These are phyloP conservation scores for Dasyprocta punctata DNA, from an alignment of 2,113 vertebrate species.

Conservation along the genomic window DNA sequence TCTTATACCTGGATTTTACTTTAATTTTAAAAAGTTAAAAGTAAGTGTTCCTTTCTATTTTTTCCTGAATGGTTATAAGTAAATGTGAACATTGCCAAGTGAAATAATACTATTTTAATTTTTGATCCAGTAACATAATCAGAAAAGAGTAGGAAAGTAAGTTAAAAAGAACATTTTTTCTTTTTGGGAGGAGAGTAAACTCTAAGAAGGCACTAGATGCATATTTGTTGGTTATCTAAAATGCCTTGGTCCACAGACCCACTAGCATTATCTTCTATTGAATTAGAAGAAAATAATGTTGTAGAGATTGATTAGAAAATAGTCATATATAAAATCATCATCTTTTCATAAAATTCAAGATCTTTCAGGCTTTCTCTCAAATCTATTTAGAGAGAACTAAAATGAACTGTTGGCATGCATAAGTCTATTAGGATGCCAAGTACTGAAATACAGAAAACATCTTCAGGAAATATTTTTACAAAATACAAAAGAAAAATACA, in stretches of 20 bases:
- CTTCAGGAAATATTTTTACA: not conserved
- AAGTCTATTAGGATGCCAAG: not conserved
- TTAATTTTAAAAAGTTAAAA: conserved; percentile 40
- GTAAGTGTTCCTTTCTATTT: not conserved
- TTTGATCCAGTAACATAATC: not conserved
- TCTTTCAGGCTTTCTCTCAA: not conserved
- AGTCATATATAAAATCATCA: conserved; percentile 4
- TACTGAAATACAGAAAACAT: not conserved
- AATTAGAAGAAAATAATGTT: conserved; percentile 24
- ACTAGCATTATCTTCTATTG: not conserved
- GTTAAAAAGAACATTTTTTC: not conserved
- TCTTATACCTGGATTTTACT: not conserved
- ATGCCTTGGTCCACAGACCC: not conserved
- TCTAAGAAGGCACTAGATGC: not conserved
- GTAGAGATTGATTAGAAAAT: not conserved
- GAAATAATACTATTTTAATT: not conserved
- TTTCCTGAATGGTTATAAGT: conserved; percentile 14
- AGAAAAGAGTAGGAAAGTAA: not conserved
- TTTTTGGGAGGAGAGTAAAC: not conserved
- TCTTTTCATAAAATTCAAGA: conserved; percentile 28
- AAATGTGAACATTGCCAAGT: not conserved
- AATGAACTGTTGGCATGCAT: not conserved
- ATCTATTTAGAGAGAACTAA: conserved; percentile 48
- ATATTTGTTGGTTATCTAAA: not conserved
- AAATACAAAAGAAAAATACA: conserved; percentile 39